phyloP scores from a whole-genome alignment of 2,797 vertebrate species.

The Lates japonicus region DNA sequence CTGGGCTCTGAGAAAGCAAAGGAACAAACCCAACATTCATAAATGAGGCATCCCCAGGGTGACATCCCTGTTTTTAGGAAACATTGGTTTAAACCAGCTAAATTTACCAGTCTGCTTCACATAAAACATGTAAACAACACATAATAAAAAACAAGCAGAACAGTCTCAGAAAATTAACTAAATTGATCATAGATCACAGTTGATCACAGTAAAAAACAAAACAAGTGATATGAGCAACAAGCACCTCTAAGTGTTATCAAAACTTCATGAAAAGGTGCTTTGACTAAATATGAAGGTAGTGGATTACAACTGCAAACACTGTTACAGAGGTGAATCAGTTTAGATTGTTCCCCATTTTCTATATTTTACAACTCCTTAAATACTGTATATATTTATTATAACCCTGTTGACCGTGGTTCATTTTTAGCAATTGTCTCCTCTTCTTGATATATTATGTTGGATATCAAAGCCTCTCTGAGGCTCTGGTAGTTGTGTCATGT shows the following conservation, averaged over 20 bases:
- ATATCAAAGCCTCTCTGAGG: not conserved
- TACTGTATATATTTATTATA: not conserved
- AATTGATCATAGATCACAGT: not conserved
- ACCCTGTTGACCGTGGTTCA: not conserved
- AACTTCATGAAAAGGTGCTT: not conserved
- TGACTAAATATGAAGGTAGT: not conserved
- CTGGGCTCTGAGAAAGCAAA: slow-evolving; percentile 63
- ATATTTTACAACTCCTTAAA: not conserved
- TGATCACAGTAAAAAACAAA: slow-evolving; percentile 11
- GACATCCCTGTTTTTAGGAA: not conserved
- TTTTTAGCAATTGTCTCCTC: not conserved
- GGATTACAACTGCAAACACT: not conserved
- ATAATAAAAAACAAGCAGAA: not conserved
- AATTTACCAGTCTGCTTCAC: not conserved
- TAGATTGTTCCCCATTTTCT: not conserved
- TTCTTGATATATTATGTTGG: not conserved
- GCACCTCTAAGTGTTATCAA: not conserved
- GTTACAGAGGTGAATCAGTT: not conserved
- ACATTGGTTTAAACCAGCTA: not conserved
- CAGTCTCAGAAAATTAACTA: not conserved
- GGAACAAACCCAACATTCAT: not conserved
- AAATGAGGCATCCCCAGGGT: not conserved
- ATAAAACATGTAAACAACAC: not conserved
- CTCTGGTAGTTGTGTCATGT: not conserved
- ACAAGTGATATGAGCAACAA: not conserved